These are phyloP conservation scores for Porphyrio hochstetteri DNA, from an alignment of 2,113 vertebrate species.

Conservation along the genomic window DNA sequence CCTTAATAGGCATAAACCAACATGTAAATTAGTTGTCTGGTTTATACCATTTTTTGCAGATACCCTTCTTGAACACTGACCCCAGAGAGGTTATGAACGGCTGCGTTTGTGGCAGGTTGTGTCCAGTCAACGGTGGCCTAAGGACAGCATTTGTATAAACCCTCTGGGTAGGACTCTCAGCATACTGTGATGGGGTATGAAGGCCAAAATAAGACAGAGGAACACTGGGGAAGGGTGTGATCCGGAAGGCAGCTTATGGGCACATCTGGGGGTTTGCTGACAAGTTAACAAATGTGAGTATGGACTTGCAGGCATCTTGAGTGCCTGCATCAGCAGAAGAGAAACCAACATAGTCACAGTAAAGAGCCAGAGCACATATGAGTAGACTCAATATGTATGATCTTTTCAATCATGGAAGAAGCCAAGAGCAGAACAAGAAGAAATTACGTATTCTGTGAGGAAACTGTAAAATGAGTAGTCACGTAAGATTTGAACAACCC, in stretches of 20 bases:
- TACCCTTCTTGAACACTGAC: neutral
- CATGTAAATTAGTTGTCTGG: neutral
- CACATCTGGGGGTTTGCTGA: neutral
- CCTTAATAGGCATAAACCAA: neutral
- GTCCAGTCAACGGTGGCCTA: neutral
- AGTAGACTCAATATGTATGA: neutral
- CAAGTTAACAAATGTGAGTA: neutral
- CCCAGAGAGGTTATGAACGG: neutral
- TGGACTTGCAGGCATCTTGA: neutral
- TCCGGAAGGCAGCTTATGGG: neutral
- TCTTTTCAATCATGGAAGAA: neutral
- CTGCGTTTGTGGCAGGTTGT: rapidly evolving
- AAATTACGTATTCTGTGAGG: neutral
- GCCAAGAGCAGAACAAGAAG: neutral
- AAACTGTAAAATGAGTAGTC: neutral
- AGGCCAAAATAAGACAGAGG: neutral
- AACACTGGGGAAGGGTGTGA: neutral
- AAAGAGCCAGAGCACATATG: neutral
- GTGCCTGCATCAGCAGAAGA: neutral
- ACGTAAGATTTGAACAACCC: neutral
- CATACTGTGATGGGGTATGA: neutral
- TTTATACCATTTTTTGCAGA: neutral
- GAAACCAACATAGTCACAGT: neutral
- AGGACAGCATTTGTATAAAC: neutral
- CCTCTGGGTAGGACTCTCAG: neutral